phyloP scores from a whole-genome alignment of 2,113 vertebrate genomes.

The Macaca fascicularis region DNA sequence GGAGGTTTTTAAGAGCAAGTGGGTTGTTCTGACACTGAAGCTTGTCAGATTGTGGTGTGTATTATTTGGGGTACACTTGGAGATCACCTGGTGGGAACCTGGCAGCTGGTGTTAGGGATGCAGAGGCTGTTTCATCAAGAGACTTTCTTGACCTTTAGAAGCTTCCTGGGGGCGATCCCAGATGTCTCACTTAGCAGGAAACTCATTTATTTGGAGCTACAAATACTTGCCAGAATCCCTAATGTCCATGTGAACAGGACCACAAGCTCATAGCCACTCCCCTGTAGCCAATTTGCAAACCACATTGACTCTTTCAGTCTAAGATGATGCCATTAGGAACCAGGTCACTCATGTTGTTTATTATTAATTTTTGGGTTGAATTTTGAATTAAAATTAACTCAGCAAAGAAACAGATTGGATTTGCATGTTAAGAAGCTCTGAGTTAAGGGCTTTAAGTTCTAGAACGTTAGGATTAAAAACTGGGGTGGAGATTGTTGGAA shows the following conservation, averaged over 20 bases:
- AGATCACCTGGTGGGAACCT: not conserved
- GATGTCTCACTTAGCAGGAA: conserved; percentile 59
- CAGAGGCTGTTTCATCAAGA: conserved; percentile 4
- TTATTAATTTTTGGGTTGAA: not conserved
- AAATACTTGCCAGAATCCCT: conserved; percentile 43
- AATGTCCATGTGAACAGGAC: not conserved
- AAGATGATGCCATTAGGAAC: not conserved
- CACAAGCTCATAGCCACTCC: not conserved
- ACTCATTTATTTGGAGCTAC: conserved; percentile 34
- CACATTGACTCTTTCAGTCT: not conserved
- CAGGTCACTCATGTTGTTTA: not conserved
- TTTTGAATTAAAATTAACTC: conserved; percentile 18
- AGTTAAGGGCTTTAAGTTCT: not conserved
- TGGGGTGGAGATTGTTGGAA: not conserved
- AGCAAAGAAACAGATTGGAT: not conserved
- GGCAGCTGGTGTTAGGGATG: conserved; percentile 48
- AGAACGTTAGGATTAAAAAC: not conserved
- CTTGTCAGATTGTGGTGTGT: not conserved
- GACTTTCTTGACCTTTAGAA: conserved; percentile 36
- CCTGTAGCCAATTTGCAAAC: conserved; percentile 11
- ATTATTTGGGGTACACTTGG: conserved; percentile 5
- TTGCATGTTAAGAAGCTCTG: not conserved
- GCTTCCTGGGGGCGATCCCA: conserved; percentile 57
- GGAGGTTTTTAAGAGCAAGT: not conserved
- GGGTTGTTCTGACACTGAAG: not conserved